phyloP scores from a whole-genome alignment of 2,888 invertebrate genomes.

The Lasioglossum figueresi region DNA sequence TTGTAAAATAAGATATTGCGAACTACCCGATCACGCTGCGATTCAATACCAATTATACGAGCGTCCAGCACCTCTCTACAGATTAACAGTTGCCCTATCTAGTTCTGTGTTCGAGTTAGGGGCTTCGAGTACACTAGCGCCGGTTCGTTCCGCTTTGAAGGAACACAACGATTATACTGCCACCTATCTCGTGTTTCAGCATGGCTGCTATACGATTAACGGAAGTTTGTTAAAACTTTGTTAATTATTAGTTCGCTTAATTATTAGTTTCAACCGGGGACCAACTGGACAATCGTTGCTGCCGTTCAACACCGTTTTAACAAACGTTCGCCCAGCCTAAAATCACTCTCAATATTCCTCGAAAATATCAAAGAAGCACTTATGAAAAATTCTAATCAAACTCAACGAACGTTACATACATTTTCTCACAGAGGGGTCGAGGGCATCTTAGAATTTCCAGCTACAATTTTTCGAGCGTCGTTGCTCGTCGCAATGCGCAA shows the following conservation, averaged over 20 bases:
- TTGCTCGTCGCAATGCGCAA: no score
- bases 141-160: neutral
- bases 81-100: neutral
- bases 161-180: neutral
- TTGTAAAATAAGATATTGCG: neutral
- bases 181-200: neutral
- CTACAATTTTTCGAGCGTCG: no score
- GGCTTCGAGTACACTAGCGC: neutral
- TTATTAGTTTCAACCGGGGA: conserved; percentile 18
- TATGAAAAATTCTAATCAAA: no score
- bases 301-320: neutral
- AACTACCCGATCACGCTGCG: neutral
- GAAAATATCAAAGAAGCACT: neutral
- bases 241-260: conserved; percentile 41
- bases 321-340: neutral
- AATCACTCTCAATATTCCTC: neutral
- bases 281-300: neutral
- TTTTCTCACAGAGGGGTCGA: no score
- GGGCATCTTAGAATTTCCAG: no score
- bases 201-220: conserved; percentile 30
- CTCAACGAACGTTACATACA: no score
- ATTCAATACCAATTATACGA: neutral
- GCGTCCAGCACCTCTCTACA: neutral
- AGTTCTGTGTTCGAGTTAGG: neutral
- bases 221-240: conserved; percentile 44